Conservation (phyloP, 2,888 invertebrate genomes). For the Saturnia pavonia region DNA sequence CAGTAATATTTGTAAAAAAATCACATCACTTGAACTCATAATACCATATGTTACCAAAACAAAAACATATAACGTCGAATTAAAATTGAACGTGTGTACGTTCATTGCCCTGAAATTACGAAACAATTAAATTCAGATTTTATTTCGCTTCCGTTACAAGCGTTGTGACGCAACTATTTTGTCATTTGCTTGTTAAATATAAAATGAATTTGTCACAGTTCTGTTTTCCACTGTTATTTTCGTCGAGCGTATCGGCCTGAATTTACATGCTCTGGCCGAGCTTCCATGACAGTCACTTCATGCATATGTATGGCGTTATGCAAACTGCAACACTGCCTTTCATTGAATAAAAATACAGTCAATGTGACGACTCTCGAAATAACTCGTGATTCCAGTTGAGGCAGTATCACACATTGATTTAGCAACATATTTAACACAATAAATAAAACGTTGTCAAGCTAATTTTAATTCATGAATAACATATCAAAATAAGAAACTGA, state of each 20-base stretch:
- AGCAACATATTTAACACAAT: neutral
- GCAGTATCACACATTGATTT: neutral
- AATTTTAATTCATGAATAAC: too few species aligned
- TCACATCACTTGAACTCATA: neutral
- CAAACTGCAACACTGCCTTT: constrained; percentile 68
- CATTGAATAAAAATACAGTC: constrained; percentile 65
- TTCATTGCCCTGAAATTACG: neutral
- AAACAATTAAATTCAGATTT: constrained; percentile 17
- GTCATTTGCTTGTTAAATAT: constrained; percentile 50
- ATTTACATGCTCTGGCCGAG: constrained; percentile 65
- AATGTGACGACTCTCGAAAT: constrained; percentile 36
- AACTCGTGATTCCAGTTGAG: constrained; percentile 8
- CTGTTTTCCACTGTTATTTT: constrained; percentile 64
- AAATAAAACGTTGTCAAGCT: too few species aligned
- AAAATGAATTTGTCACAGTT: constrained; percentile 58
- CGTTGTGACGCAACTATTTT: constrained; percentile 22
- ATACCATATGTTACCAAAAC: neutral
- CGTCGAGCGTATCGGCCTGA: constrained; percentile 59
- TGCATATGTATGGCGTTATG: constrained; percentile 75
- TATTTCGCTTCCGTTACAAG: constrained; percentile 21
- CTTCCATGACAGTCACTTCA: constrained; percentile 57
- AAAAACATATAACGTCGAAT: neutral
- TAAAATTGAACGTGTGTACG: neutral
- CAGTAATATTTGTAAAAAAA: too few species aligned
- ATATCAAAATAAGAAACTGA: too few species aligned